phyloP scores from a whole-genome alignment of 2,888 invertebrate genomes.

The Brenthis ino region DNA sequence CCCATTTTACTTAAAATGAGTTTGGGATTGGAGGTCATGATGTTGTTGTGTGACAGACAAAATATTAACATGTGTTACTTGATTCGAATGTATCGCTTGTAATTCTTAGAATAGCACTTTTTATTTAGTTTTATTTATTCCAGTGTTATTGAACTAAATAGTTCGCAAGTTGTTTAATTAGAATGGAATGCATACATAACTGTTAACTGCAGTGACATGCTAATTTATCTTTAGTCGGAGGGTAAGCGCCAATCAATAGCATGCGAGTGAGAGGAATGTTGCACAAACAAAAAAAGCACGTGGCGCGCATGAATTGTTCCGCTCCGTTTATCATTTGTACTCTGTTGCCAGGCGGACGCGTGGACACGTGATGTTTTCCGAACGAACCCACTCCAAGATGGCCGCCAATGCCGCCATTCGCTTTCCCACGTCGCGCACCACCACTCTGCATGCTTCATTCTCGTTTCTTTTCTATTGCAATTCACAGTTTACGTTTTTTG shows the following conservation, averaged over 20 bases:
- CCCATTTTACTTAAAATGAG: too few species aligned
- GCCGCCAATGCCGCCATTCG: conserved; percentile 74
- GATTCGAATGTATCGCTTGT: too few species aligned
- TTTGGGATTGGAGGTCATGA: too few species aligned
- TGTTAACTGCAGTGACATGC: conserved; percentile 8
- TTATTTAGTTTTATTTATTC: too few species aligned
- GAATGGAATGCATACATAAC: not conserved
- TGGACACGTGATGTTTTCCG: conserved; percentile 74
- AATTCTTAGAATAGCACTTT: too few species aligned
- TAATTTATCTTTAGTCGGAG: conserved; percentile 37
- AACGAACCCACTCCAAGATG: conserved; percentile 73
- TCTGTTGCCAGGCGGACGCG: conserved; percentile 77
- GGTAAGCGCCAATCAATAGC: conserved; percentile 58
- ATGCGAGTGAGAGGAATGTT: conserved; percentile 61
- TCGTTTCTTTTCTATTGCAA: conserved; percentile 67
- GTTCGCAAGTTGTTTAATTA: not conserved
- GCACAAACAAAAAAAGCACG: conserved; percentile 76
- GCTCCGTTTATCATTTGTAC: conserved; percentile 71
- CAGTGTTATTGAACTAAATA: too few species aligned
- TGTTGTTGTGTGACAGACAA: too few species aligned
- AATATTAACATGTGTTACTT: too few species aligned
- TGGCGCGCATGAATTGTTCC: conserved; percentile 72
- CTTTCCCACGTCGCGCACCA: conserved; percentile 78
- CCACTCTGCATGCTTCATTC: conserved; percentile 66
- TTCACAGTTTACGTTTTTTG: conserved; percentile 63